phyloP scores from a whole-genome alignment of 2,888 invertebrate species.

The Cinara cedri region DNA sequence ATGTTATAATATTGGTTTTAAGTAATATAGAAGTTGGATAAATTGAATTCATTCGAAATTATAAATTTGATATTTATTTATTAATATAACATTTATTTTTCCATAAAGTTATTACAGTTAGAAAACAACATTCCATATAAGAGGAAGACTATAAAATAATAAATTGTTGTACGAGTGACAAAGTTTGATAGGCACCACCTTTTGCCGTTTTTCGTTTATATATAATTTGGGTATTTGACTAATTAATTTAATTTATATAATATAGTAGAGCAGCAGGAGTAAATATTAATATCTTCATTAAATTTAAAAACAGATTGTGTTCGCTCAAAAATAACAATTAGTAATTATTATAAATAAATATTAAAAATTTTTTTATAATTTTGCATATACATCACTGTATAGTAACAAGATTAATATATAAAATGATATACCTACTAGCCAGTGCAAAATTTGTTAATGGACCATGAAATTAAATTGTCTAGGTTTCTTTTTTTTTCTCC shows the following conservation, averaged over 20 bases:
- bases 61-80: too few relatives aligned
- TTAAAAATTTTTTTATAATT: not conserved
- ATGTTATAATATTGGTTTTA: too few relatives aligned
- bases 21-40: too few relatives aligned
- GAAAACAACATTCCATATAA: too few relatives aligned
- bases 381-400: not conserved
- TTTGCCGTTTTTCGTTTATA: too few relatives aligned
- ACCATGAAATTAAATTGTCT: constrained; percentile 42
- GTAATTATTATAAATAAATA: not conserved
- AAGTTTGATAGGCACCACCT: too few relatives aligned
- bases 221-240: too few relatives aligned
- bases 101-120: too few relatives aligned
- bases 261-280: not conserved
- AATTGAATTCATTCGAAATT: too few relatives aligned
- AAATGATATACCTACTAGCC: not conserved
- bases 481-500: constrained; percentile 1
- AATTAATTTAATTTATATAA: not conserved
- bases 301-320: not conserved
- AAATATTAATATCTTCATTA: not conserved
- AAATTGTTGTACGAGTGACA: too few relatives aligned
- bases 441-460: constrained; percentile 38
- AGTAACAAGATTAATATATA: not conserved
- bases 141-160: too few relatives aligned
- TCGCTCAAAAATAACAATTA: not conserved
- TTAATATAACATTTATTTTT: too few relatives aligned